These are phyloP conservation scores for Eupsittula cactorum DNA, from an alignment of 2,113 vertebrate species.

Conservation along the genomic window DNA sequence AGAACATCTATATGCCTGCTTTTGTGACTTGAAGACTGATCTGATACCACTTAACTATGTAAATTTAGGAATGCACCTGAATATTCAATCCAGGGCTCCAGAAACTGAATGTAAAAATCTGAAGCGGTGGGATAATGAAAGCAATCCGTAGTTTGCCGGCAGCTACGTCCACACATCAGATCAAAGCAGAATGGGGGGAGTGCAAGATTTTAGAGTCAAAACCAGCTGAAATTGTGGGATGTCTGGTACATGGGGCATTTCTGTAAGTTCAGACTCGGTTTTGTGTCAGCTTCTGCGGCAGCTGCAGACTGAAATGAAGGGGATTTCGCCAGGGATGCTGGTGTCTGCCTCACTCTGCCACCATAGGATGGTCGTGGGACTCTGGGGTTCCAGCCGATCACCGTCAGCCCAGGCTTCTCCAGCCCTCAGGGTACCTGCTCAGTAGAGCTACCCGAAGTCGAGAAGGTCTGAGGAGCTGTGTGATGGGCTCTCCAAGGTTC, in stretches of 20 bases:
- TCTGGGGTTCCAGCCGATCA: neutral
- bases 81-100: neutral
- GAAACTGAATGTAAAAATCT: neutral
- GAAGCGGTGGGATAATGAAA: neutral
- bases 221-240: neutral
- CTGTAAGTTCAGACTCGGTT: neutral
- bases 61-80: neutral
- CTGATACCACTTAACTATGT: constrained; percentile 23
- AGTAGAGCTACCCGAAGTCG: neutral
- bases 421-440: fast-evolving
- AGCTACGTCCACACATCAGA: neutral
- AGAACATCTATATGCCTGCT: neutral
- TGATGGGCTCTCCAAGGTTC: neutral
- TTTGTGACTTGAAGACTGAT: constrained; percentile 22
- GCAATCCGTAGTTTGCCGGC: neutral
- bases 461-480: neutral
- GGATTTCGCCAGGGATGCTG: neutral
- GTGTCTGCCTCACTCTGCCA: neutral
- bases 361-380: fast-evolving
- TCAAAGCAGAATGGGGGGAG: neutral
- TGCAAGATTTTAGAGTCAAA: neutral
- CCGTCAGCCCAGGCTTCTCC: fast-evolving
- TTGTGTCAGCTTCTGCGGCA: neutral
- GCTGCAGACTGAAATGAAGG: neutral
- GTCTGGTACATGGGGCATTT: neutral